These are phyloP conservation scores for Melipona bicolor DNA, from an alignment of 2,888 invertebrate genomes.

Conservation along the genomic window DNA sequence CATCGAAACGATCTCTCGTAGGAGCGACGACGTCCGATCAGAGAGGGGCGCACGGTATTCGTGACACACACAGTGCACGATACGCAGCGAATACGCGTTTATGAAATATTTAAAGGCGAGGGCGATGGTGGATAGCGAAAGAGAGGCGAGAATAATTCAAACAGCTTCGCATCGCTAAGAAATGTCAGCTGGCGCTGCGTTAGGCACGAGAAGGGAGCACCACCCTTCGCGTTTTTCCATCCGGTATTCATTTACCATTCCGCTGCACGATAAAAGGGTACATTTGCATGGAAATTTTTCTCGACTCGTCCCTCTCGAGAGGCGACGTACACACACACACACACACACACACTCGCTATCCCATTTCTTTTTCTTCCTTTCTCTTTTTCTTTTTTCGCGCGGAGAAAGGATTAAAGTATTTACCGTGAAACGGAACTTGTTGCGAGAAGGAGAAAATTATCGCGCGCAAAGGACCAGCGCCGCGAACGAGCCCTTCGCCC, in stretches of 20 bases:
- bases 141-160: slow-evolving; percentile 51
- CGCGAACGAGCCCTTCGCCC: slow-evolving; percentile 16
- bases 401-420: slow-evolving; percentile 68
- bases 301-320: slow-evolving; percentile 50
- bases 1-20: background rate
- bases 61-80: no score
- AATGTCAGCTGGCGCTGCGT: slow-evolving; percentile 26
- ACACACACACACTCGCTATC: slow-evolving; percentile 47
- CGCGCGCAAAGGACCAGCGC: slow-evolving; percentile 19
- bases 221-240: slow-evolving; percentile 55
- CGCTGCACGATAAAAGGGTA: slow-evolving; percentile 56
- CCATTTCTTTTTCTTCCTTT: slow-evolving; percentile 29
- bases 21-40: background rate
- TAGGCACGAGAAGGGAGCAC: slow-evolving; percentile 9
- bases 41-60: no score
- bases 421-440: slow-evolving; percentile 57
- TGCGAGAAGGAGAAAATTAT: slow-evolving; percentile 37
- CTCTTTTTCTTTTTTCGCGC: slow-evolving; percentile 23
- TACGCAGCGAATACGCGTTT: background rate
- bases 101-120: slow-evolving; percentile 32
- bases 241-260: slow-evolving; percentile 63
- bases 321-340: slow-evolving; percentile 55
- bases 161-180: slow-evolving; percentile 37
- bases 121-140: background rate
- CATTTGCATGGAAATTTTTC: slow-evolving; percentile 71